Evolutionary conservation across 2,113 vertebrate genomes (phyloP).

Genomic region (Halcyon senegalensis): DNA sequence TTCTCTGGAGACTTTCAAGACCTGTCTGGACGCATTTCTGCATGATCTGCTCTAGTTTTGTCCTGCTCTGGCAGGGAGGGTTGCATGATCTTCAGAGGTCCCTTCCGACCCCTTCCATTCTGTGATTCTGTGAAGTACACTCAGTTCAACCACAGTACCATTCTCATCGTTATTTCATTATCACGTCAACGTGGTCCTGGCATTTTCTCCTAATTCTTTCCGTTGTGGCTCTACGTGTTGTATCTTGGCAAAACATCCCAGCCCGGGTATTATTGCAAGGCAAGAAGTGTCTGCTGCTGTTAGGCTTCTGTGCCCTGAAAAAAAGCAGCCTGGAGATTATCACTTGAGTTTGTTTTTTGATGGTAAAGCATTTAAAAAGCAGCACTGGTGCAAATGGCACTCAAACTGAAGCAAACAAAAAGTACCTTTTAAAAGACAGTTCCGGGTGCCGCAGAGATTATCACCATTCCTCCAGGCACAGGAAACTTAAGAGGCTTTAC

Average conservation of each 20-base stretch:
- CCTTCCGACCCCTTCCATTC: no score
- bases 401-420: neutral
- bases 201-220: neutral
- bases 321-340: neutral
- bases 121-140: neutral
- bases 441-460: neutral
- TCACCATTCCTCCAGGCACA: neutral
- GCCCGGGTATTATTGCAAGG: no score
- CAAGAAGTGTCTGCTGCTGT: neutral
- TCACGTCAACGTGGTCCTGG: neutral
- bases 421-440: neutral
- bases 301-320: neutral
- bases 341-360: neutral
- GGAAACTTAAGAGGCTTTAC: neutral
- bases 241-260: neutral
- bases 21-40: no score
- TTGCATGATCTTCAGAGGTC: no score
- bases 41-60: no score
- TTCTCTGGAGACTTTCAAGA: no score
- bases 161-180: neutral
- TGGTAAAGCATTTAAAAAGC: neutral
- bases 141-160: neutral
- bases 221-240: neutral
- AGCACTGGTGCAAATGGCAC: neutral
- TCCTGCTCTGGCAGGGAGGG: no score